phyloP scores from a whole-genome alignment of 2,797 vertebrate species.

The Momotus momota region DNA sequence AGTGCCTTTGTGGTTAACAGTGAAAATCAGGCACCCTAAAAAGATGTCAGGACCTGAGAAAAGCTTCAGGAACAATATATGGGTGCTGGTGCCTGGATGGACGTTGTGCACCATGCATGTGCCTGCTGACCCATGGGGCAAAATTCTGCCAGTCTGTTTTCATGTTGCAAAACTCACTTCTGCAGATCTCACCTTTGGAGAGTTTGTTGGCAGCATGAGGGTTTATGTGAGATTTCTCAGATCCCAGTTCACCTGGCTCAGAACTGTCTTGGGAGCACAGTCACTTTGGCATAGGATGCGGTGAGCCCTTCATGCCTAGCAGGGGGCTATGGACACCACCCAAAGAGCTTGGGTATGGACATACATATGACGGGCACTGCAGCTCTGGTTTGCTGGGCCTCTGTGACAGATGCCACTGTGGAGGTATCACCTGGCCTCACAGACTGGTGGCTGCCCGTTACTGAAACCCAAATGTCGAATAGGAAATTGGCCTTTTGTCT shows the following conservation, averaged over 20 bases:
- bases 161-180: background rate
- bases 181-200: background rate
- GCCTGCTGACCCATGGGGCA: background rate
- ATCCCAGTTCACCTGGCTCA: background rate
- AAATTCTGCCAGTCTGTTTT: background rate
- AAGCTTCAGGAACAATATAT: background rate
- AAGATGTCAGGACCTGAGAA: background rate
- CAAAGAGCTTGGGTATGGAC: background rate
- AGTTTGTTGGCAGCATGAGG: background rate
- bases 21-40: background rate
- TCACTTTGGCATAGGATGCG: background rate
- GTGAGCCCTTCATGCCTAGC: rapidly evolving
- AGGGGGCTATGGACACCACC: background rate
- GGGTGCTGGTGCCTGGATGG: background rate
- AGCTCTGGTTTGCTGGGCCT: background rate
- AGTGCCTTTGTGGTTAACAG: background rate
- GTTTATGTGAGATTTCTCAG: background rate
- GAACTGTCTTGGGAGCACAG: background rate
- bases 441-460: background rate
- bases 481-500: conserved; percentile 57
- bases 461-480: conserved; percentile 44
- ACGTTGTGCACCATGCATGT: background rate
- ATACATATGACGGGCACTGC: background rate
- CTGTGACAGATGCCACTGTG: rapidly evolving
- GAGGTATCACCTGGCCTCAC: background rate